phyloP scores from a whole-genome alignment of 1,140 invertebrate genomes.

The Aphidius ervi region DNA sequence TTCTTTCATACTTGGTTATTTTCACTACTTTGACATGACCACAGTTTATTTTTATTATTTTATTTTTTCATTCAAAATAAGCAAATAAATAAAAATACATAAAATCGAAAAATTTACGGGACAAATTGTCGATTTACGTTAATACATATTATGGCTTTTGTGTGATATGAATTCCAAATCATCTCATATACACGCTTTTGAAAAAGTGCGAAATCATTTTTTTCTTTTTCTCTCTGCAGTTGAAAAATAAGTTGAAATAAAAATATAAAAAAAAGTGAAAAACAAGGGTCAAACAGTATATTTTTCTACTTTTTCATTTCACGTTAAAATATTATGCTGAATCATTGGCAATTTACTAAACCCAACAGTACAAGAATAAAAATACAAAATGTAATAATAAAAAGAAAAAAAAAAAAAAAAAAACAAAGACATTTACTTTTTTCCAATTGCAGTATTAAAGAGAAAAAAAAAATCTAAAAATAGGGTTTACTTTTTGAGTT shows the following conservation, averaged over 20 bases:
- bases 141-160: conserved; percentile 5
- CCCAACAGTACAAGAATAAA: no score
- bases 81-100: background rate
- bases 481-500: no score
- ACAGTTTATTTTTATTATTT: conserved; percentile 17
- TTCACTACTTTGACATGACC: conserved; percentile 12
- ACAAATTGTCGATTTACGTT: conserved; percentile 15
- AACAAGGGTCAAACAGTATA: conserved; percentile 1
- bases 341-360: no score
- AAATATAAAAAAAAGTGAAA: no score
- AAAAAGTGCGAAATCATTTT: conserved; percentile 10
- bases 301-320: background rate
- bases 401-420: no score
- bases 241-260: background rate
- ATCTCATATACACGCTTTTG: conserved; percentile 1
- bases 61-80: conserved; percentile 8
- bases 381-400: no score
- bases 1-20: no score
- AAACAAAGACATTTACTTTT: no score
- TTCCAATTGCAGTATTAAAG: no score
- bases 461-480: no score
- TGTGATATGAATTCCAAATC: conserved; percentile 10
- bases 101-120: conserved; percentile 7
- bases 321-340: no score
- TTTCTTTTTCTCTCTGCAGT: background rate